Conservation (phyloP, 1,140 invertebrate genomes). For the Acromyrmex heyeri region DNA sequence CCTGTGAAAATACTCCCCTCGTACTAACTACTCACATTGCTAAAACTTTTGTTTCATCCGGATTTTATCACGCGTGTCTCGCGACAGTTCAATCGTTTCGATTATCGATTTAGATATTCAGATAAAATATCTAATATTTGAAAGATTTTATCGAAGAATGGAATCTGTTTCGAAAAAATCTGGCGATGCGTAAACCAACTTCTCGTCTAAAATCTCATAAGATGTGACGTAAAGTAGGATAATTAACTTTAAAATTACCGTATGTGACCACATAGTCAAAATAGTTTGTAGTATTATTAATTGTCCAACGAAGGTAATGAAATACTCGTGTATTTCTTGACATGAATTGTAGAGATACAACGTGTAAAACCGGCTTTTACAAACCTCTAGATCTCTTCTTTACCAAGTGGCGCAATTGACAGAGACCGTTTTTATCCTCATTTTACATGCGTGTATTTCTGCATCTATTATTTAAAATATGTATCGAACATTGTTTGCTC, state of each 20-base stretch:
- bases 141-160: constrained; percentile 45
- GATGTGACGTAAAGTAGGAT: neutral
- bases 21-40: constrained; percentile 15
- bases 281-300: neutral
- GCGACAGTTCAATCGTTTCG: constrained; percentile 18
- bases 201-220: neutral
- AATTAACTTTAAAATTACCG: neutral
- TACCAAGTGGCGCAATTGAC: neutral
- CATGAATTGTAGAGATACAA: constrained; percentile 21
- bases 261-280: neutral
- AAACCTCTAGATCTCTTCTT: constrained; percentile 24
- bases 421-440: constrained; percentile 58
- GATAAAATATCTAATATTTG: constrained; percentile 14
- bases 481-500: neutral
- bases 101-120: constrained; percentile 17
- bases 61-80: constrained; percentile 47
- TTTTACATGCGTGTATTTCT: neutral
- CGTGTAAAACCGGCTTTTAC: constrained; percentile 42
- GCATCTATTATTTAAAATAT: neutral
- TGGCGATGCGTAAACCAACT: neutral
- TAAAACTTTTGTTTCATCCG: constrained; percentile 36
- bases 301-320: neutral
- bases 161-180: constrained; percentile 31
- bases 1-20: constrained; percentile 65
- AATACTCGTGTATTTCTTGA: neutral